A percentile compares a stretch with the other conserved stretches of the same genome.
Evolutionary conservation across 1,140 invertebrate genomes (phyloP).

Genomic region (Teleopsis dalmanni): DNA sequence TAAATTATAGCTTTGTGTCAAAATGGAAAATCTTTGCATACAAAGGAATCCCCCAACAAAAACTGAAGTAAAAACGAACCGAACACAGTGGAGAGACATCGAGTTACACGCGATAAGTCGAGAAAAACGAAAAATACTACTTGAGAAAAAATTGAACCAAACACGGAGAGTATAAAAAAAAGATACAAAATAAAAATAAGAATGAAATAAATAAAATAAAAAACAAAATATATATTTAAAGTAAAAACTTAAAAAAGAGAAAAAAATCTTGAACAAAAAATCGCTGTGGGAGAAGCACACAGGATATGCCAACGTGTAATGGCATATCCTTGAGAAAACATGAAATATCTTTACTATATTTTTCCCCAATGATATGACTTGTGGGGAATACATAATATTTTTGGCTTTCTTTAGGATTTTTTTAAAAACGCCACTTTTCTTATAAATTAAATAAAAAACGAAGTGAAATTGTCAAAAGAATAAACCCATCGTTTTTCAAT

Average conservation of each 20-base stretch:
- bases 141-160: conserved; percentile 1
- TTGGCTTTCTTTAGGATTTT: too few relatives aligned
- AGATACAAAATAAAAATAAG: too few relatives aligned
- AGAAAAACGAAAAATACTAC: background rate
- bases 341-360: background rate
- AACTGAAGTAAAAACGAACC: conserved; percentile 10
- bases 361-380: background rate
- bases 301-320: conserved; percentile 26
- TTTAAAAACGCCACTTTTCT: too few relatives aligned
- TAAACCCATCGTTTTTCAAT: too few relatives aligned
- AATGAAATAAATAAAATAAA: too few relatives aligned
- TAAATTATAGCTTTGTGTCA: conserved; percentile 31
- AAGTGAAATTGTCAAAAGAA: too few relatives aligned
- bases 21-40: conserved; percentile 16
- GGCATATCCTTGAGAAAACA: conserved; percentile 34
- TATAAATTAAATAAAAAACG: too few relatives aligned
- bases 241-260: background rate
- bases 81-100: background rate
- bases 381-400: too few relatives aligned
- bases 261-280: conserved; percentile 31
- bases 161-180: too few relatives aligned
- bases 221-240: conserved; percentile 1
- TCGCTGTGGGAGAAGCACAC: conserved; percentile 32
- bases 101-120: background rate
- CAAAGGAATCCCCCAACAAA: too few relatives aligned